phyloP scores from a whole-genome alignment of 2,113 vertebrate genomes.

The Oreotrochilus melanogaster region DNA sequence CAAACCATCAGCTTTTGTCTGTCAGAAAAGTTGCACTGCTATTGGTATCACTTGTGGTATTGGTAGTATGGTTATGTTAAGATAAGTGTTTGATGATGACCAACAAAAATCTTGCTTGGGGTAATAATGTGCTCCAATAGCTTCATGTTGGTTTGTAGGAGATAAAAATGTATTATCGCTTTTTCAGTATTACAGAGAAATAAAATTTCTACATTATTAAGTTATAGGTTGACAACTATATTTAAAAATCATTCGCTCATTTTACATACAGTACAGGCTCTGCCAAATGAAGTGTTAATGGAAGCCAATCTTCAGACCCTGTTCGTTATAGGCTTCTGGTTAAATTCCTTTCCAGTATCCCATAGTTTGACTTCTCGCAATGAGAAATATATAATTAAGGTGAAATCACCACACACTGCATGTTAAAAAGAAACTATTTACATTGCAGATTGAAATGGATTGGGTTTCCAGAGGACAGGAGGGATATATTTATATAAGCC shows the following conservation, averaged over 20 bases:
- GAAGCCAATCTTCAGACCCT: slow-evolving; percentile 28
- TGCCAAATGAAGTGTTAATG: slow-evolving; percentile 56
- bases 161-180: neutral
- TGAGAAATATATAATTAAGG: slow-evolving; percentile 65
- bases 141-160: neutral
- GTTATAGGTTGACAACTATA: slow-evolving; percentile 8
- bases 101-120: neutral
- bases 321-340: slow-evolving; percentile 39
- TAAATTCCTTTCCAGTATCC: slow-evolving; percentile 58
- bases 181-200: neutral
- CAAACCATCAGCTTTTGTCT: neutral
- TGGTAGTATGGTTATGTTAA: neutral
- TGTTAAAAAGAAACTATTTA: slow-evolving; percentile 57
- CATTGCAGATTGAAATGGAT: slow-evolving; percentile 27
- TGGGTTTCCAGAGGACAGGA: slow-evolving; percentile 38
- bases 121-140: neutral
- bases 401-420: slow-evolving; percentile 37
- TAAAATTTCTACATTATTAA: neutral
- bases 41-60: neutral
- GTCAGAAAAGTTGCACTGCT: neutral
- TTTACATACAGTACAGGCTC: neutral
- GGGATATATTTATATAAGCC: slow-evolving; percentile 40
- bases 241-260: slow-evolving; percentile 54
- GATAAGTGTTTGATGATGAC: neutral
- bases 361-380: neutral